A percentile compares a stretch with the other conserved stretches of the same genome.
These are phyloP conservation scores for Chrysolina haemoptera DNA, from an alignment of 2,888 invertebrate species.

Conservation along the genomic window DNA sequence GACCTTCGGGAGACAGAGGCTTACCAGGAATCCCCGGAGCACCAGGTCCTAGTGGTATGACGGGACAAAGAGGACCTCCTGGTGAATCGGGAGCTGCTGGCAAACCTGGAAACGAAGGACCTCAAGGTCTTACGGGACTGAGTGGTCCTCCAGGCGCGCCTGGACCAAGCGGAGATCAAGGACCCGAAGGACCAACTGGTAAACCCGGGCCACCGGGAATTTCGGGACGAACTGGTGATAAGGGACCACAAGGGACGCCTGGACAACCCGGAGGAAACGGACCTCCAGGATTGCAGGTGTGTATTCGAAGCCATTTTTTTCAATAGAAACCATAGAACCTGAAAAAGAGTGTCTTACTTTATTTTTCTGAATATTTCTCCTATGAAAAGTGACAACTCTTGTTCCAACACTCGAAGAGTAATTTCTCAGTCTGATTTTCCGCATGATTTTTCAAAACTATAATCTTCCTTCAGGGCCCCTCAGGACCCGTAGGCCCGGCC, in stretches of 20 bases:
- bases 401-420: no score
- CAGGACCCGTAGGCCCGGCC: conserved; percentile 77
- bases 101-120: conserved; percentile 81
- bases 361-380: no score
- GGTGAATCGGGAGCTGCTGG: conserved; percentile 83
- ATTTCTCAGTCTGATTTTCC: no score
- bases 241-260: conserved; percentile 79
- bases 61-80: conserved; percentile 78
- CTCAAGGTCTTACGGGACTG: conserved; percentile 78
- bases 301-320: conserved; percentile 46
- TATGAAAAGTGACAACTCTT: no score
- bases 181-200: conserved; percentile 76
- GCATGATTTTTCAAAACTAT: background rate
- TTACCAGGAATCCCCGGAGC: conserved; percentile 77
- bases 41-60: conserved; percentile 76
- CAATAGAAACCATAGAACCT: no score
- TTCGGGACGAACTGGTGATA: conserved; percentile 82
- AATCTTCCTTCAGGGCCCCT: conserved; percentile 74
- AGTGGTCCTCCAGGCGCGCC: conserved; percentile 79
- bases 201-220: conserved; percentile 82
- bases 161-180: conserved; percentile 76
- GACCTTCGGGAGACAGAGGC: conserved; percentile 79
- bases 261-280: conserved; percentile 79
- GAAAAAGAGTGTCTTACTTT: no score
- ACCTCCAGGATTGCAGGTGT: conserved; percentile 80